Evolutionary conservation across 1,140 invertebrate genomes (phyloP), one percentile per base, ranked within the genome.

Genomic region (Aphelinus certus): DNA sequence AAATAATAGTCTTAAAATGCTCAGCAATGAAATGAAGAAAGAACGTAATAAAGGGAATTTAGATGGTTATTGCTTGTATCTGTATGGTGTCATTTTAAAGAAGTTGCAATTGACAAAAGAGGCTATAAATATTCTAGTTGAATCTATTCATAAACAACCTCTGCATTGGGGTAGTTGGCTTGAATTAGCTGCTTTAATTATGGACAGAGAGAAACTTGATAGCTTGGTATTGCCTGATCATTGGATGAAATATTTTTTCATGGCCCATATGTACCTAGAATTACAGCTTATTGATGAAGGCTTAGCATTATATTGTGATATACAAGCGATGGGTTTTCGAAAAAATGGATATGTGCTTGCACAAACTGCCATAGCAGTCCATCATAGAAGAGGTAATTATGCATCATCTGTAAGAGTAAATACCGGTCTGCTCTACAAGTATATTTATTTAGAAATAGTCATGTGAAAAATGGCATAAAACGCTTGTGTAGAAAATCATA

Each of bases 191-290:
- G 90, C 92, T 2, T 87, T 98, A 1, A 93, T 98, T 46, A 93
- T 92, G 77, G 95, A 97, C 80, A 93, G 92, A 83, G 94, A 88
- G 63, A 86, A 88, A 67, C 75, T 97, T 53, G 88, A 92, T 71
- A 90, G 90, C 7, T 80, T 96, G 5, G 87, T 89, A 56, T 83
- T 98, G 47, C 96, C 96, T 1, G 91, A 94, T 81, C 96, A 97
- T 87, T 99, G 97, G 97, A 96, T 99, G 89, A 95, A 95, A 84
- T 91, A 96, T 73, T 96, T 99, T 80, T 99, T 99, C 85, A 87
- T 95, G 74, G 97, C 94, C 3, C 95, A 97, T 83, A 94, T 95
- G 56, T 97, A 95, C 88, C 90, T 98, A 61, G 96, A 98, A 84
- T 88, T 97, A 63, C 95, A 98, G 79, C 88, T 96, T 47, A 94